Conservation (phyloP, 2,888 invertebrate genomes). For the Allygus modestus region DNA sequence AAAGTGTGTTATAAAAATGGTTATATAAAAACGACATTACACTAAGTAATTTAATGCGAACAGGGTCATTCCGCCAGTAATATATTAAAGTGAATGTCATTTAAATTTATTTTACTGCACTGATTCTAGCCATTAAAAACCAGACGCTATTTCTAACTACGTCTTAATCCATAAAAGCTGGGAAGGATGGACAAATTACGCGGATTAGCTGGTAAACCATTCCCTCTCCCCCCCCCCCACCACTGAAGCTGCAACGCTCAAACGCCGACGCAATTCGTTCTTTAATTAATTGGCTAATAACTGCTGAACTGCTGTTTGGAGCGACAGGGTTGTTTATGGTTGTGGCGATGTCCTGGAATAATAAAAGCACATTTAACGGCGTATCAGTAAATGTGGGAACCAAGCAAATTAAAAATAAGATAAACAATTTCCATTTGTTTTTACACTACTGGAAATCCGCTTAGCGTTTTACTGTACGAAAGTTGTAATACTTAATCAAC, state of each 20-base stretch:
- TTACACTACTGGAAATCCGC: too few relatives aligned
- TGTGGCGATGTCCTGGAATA: too few relatives aligned
- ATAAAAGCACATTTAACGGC: too few relatives aligned
- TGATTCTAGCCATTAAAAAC: slow-evolving; percentile 30
- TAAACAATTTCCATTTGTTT: too few relatives aligned
- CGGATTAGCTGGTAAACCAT: background rate
- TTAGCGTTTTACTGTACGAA: too few relatives aligned
- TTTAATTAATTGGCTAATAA: background rate
- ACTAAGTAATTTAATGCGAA: slow-evolving; percentile 9
- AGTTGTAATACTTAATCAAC: too few relatives aligned
- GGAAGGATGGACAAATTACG: slow-evolving; percentile 20
- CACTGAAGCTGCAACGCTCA: background rate
- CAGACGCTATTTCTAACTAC: slow-evolving; percentile 2
- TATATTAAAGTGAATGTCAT: background rate
- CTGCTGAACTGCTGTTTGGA: background rate
- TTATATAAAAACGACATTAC: background rate
- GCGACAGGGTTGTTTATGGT: background rate
- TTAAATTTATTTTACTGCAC: slow-evolving; percentile 29
- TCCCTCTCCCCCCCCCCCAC: background rate
- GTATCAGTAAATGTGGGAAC: too few relatives aligned
- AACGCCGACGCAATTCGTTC: background rate
- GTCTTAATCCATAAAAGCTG: slow-evolving; percentile 27
- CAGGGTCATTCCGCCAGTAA: background rate
- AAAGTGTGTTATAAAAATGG: background rate
- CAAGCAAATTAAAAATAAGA: too few relatives aligned